Evolutionary conservation across 2,797 vertebrate species (phyloP).

Genomic region (Sebastes oblongus): DNA sequence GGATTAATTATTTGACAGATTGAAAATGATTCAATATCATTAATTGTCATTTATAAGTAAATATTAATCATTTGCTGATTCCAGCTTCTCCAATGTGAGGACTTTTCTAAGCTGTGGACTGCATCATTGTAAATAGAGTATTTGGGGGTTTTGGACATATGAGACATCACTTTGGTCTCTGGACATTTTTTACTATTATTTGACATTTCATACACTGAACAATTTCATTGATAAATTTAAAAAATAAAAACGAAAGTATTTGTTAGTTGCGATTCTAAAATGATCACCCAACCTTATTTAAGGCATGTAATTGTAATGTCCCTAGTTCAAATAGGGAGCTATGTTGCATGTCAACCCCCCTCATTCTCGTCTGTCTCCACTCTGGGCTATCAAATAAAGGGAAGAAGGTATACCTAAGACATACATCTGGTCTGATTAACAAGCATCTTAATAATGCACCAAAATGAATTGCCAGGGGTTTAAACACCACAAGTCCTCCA

Average conservation of each 20-base stretch:
- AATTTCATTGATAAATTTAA: not conserved
- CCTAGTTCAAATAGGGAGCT: not conserved
- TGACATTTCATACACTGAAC: not conserved
- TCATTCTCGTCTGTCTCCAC: not conserved
- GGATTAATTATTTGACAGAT: not conserved
- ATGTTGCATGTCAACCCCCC: no score
- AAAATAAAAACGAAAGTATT: not conserved
- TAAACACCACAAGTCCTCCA: not conserved
- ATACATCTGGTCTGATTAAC: not conserved
- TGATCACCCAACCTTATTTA: not conserved
- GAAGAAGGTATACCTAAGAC: not conserved
- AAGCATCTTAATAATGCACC: not conserved
- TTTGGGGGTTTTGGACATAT: not conserved
- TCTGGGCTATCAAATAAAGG: not conserved
- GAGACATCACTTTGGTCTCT: not conserved
- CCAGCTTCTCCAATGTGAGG: not conserved
- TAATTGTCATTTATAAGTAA: not conserved
- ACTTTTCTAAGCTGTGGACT: not conserved
- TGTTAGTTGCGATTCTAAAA: not conserved
- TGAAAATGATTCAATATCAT: not conserved
- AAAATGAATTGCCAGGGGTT: not conserved
- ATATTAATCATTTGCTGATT: not conserved
- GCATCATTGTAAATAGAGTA: not conserved
- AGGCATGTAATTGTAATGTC: no score
- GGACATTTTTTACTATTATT: not conserved